Evolutionary conservation across 30 jellyfish, hydroid and myxozoan genomes (phyloP), one percentile per base, ranked within the genome.

Genomic region (Turritopsis rubra): DNA sequence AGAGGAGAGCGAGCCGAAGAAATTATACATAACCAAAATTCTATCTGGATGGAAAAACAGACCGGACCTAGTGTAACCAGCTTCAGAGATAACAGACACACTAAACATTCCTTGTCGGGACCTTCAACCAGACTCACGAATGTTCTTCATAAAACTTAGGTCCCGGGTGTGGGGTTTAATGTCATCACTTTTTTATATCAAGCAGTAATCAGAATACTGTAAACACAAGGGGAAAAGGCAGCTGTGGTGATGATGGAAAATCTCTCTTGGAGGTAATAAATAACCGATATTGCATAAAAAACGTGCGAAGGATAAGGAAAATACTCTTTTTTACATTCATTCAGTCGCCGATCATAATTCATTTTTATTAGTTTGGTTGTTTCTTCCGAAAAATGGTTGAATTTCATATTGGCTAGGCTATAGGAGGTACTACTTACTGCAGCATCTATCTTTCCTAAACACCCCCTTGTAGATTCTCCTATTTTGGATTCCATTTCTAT

Each of bases 101-200:
- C 77, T 26, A 68, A 68, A 21, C 77, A 21, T 68, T 68, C 9
- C 77, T 21, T n/a, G n/a, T 68, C 77, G 77, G 28, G 29, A 22
- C 30, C 77, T 26, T 22, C 77, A 9, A 68, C 30, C 77, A 41
- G 60, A 41, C 60, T 13, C 9, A 41, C 5, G 13, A 41, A 41
- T 3, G 13, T 41, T 41, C 5, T 3, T 5, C 5, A 13, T 13
- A 41, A 41, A 41, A 41, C 60, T 41, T 3, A 41, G 5, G 60
- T 41, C 60, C 13, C 13, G 5, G 60, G 13, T 41, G 13, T 41
- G 60, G 60, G 60, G 60, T 5, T 13, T 13, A 41, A 5, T 3
- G 60, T 41, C 60, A 41, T 13, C 9, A 41, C 60, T 41, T 41
- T 5, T 41, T 13, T 5, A 41, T 3, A 3, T 41, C 60, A 13